Percentiles rank a stretch among this genome's conserved stretches.
phyloP scores from a whole-genome alignment of 2,113 vertebrate genomes.

The Genyomyrus donnyi region DNA sequence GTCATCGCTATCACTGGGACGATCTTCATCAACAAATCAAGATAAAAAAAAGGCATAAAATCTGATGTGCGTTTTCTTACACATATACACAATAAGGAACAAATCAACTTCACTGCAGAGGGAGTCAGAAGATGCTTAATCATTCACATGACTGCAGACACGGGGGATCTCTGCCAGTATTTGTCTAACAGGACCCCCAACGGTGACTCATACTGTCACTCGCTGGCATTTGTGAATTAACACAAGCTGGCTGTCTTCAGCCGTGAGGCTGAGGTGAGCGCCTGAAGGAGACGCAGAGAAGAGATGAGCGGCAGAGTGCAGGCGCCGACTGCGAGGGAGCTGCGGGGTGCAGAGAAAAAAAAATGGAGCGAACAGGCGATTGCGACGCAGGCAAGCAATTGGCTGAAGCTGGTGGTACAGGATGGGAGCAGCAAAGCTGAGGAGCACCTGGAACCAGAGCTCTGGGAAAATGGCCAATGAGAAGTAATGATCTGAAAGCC shows the following conservation, averaged over 20 bases:
- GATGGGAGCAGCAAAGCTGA: not conserved
- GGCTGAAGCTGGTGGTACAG: not conserved
- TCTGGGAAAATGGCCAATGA: not conserved
- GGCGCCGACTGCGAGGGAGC: not conserved
- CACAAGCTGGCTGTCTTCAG: not conserved
- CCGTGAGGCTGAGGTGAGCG: not conserved
- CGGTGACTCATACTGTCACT: not conserved
- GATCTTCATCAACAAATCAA: not conserved
- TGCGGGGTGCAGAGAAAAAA: not conserved
- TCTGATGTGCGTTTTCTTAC: not conserved
- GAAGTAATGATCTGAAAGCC: not conserved
- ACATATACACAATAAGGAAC: not conserved
- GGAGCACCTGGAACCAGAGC: not conserved
- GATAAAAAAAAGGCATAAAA: not conserved
- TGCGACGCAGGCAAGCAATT: not conserved
- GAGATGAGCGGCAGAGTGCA: not conserved
- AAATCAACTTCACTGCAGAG: not conserved
- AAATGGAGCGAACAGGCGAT: not conserved
- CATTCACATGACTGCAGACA: not conserved
- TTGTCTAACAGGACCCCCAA: not conserved
- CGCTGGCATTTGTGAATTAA: not conserved
- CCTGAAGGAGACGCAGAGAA: not conserved
- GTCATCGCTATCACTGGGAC: not conserved
- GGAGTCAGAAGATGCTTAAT: not conserved
- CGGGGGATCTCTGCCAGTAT: not conserved